Conservation (phyloP, 2,888 invertebrate genomes). For the Leptopterna dolabrata region DNA sequence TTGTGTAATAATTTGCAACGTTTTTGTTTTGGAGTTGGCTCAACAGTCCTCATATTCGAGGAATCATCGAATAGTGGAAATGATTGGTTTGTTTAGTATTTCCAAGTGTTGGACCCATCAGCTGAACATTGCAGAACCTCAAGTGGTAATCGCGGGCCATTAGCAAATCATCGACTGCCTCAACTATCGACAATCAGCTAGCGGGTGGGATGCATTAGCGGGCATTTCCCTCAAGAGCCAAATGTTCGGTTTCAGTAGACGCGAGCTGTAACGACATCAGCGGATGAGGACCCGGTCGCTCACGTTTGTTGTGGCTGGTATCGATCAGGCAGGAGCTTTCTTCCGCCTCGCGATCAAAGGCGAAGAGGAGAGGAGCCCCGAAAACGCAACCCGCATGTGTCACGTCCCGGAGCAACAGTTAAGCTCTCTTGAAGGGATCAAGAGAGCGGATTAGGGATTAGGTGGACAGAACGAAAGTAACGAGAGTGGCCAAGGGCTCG, state of each 20-base stretch:
- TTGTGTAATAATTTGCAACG: too few species aligned
- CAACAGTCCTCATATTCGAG: too few species aligned
- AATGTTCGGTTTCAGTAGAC: neutral
- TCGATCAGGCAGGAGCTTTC: neutral
- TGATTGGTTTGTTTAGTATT: too few species aligned
- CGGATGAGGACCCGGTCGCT: neutral
- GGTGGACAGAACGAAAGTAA: neutral
- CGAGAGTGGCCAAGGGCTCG: too few species aligned
- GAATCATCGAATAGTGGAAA: too few species aligned
- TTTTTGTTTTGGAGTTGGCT: too few species aligned
- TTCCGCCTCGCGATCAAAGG: neutral
- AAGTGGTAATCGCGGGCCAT: too few species aligned
- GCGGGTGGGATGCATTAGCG: too few species aligned
- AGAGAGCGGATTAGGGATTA: neutral
- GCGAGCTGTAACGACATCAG: neutral
- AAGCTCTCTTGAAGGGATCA: neutral
- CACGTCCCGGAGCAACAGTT: neutral
- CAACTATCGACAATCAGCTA: too few species aligned
- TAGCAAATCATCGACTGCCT: too few species aligned
- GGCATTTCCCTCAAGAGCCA: neutral
- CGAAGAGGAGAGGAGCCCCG: neutral
- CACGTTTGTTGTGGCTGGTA: neutral
- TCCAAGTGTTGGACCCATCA: too few species aligned
- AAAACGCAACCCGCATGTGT: neutral
- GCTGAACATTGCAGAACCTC: too few species aligned